Percentiles rank a stretch among this genome's conserved stretches.
phyloP scores from a whole-genome alignment of 2,888 invertebrate genomes.

The Plebejus argus region DNA sequence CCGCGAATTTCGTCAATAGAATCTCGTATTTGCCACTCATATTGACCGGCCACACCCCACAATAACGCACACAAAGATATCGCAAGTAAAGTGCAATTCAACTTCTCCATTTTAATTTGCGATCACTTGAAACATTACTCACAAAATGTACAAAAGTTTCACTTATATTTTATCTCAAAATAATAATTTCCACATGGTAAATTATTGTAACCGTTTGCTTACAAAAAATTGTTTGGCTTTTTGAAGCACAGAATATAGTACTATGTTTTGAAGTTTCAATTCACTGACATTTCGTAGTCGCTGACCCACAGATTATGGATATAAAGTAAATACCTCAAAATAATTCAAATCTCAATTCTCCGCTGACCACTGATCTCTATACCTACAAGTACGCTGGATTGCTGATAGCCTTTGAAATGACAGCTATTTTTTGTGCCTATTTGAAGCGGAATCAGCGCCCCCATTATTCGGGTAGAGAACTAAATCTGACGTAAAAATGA shows the following conservation, averaged over 20 bases:
- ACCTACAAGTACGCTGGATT: too few species aligned
- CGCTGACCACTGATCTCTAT: too few species aligned
- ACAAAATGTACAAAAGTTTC: not conserved
- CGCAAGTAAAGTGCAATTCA: constrained; percentile 58
- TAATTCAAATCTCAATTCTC: too few species aligned
- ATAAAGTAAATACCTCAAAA: too few species aligned
- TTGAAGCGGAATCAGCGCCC: too few species aligned
- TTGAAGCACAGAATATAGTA: too few species aligned
- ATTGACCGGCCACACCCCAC: constrained; percentile 89
- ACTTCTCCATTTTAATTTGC: constrained; percentile 58
- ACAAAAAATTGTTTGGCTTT: not conserved
- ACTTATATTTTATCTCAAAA: not conserved
- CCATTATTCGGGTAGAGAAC: too few species aligned
- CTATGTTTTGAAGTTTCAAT: not conserved
- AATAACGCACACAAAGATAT: constrained; percentile 67
- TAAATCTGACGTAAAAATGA: too few species aligned
- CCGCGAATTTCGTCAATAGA: constrained; percentile 93
- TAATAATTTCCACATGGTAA: not conserved
- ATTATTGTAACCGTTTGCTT: not conserved
- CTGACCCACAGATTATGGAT: too few species aligned
- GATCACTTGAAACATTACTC: not conserved
- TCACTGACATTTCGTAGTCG: not conserved
- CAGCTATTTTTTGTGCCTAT: too few species aligned
- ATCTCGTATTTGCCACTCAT: constrained; percentile 95
- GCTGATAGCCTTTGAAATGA: too few species aligned